Evolutionary conservation across 1,140 invertebrate species (phyloP), one percentile per base, ranked within the genome.

Genomic region (Mycetomoellerius zeteki): DNA sequence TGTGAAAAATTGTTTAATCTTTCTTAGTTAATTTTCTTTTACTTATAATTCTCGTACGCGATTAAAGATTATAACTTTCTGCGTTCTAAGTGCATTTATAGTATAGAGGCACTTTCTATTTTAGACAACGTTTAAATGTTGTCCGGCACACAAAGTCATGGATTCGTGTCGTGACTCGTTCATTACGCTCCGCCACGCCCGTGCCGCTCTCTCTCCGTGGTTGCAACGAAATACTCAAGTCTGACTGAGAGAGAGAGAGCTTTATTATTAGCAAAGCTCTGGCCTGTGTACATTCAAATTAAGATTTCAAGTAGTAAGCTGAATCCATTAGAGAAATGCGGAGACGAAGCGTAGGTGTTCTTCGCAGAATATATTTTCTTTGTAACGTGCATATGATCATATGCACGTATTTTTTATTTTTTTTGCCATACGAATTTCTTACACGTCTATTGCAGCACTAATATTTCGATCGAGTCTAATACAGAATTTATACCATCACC

Each of bases 231-330:
- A 71, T 69, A 24, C 30, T 21, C 60, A 50, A 60, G 60, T 50
- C 56, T 47, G n/a, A 80, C 62, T 10, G 64, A 81, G 37, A 65
- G 47, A 54, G 37, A 43, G 47, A 54, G 47, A 37, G 64, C 47
- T 81, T 81, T 81, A 81, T 81, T 81, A 81, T 71, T 81, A 81
- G 77, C 75, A 14, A 62, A 62, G 56, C 64, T 71, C 47, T 14
- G 30, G 47, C n/a, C 27, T 69, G 65, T 50, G 14, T 69, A 33
- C 50, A 71, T 54, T 69, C 77, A 54, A 81, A 81, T 81, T 81
- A 81, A 81, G 64, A 81, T 81, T 81, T 81, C 47, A 54, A 81
- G 30, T 30, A 47, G 30, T 30, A 14, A 71, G 30, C 64, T n/a
- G 65, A 69, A 24, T 81, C 21, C 65, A 54, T 81, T 69, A 30